Base-by-base conservation (phyloP, 2,113 vertebrate genomes). In the Cavia aperea region DNA sequence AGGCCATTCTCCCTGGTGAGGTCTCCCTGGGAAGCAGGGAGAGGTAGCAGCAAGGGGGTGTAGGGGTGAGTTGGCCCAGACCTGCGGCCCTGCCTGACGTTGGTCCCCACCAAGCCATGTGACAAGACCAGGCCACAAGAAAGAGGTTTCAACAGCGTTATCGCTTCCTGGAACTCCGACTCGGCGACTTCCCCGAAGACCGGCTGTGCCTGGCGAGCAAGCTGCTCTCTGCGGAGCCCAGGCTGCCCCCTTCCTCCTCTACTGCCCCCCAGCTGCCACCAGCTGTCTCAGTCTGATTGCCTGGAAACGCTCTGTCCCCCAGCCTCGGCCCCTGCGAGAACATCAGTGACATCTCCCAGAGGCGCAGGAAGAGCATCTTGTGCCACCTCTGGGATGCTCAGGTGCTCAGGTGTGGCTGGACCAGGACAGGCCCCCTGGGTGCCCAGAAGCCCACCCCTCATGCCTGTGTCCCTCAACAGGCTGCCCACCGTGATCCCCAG, bases 151-250 rank as follows among this genome's bases (percentile, higher is more conserved):
- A 96, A 96, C 93, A 88, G 96, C 96, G 96, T 97, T 97, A 97
- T 97, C 97, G 97, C 97, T 98, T 98, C 98, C 98, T 98, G 98
- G 98, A 98, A 98, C 98, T 97, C 96, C 98, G 96, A 96, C 97
- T 94, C 95, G 93, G 96, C 95, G 96, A 96, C 97, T 98, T 98
- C 98, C 98, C 97, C 97, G 98, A 98, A 98, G 96, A 97, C 97
- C 96, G 94, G 96, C 96, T 94, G 95, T 97, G 96, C 96, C 97
- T 96, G 95, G 96, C 78, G 89, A 95, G 91, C 94, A 88, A 87
- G 96, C 94, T 96, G 96, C 84, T 96, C 87, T 4, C 95, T 72
- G 88, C 11, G 95, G 97, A 94, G 15, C 96, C 96, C 95, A 89
- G 86, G 96, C 97, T 97, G 96, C 95, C 92, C 95, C 88, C 46